Conservation (phyloP, 1,140 invertebrate genomes). For the Dreissena polymorpha region DNA sequence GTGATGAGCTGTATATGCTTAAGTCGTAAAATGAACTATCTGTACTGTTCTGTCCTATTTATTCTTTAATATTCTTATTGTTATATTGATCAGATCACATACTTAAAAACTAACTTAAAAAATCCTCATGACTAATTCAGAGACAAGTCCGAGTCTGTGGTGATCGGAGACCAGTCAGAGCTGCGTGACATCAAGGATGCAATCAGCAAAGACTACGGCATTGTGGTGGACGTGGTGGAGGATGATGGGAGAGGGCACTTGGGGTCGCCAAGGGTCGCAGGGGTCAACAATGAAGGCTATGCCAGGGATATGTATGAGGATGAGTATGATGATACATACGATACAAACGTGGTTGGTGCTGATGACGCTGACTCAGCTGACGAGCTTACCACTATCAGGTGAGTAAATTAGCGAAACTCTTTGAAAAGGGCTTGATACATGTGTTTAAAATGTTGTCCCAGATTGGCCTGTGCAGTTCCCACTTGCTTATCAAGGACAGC, state of each 20-base stretch:
- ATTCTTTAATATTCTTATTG: too few species aligned
- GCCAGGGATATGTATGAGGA: constrained; percentile 86
- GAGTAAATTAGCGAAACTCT: too few species aligned
- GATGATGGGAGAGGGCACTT: neutral
- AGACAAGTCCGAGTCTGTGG: constrained; percentile 81
- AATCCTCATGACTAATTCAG: neutral
- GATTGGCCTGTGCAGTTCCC: too few species aligned
- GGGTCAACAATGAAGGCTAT: constrained; percentile 47
- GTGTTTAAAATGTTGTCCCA: too few species aligned
- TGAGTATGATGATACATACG: constrained; percentile 93
- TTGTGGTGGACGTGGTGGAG: constrained; percentile 57
- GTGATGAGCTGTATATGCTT: too few species aligned
- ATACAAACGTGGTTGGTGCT: constrained; percentile 82
- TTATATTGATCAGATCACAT: too few species aligned
- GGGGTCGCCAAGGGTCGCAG: neutral
- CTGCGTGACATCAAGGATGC: constrained; percentile 80
- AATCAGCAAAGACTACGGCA: constrained; percentile 72
- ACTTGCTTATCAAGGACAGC: too few species aligned
- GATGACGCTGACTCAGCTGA: constrained; percentile 83
- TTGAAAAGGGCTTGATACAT: too few species aligned
- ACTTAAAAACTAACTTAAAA: too few species aligned
- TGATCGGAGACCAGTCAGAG: constrained; percentile 88
- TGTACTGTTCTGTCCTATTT: too few species aligned
- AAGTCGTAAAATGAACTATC: too few species aligned
- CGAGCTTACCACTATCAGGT: constrained; percentile 73